phyloP scores from a whole-genome alignment of 2,113 vertebrate species.

The cat (Felis catus) region F.catus_Fca126_mat1.0 CM031424.1:38763001-38763500 shows the following conservation, averaged over 20 bases:
- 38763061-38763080: neutral
- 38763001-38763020: no score
- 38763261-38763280: neutral
- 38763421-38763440: neutral
- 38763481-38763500: neutral
- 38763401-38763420: neutral
- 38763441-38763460: neutral
- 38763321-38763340: neutral
- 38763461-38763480: neutral
- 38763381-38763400: neutral
- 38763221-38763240: neutral
- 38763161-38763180: neutral
- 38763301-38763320: neutral
- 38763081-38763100: neutral
- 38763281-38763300: neutral
- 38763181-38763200: neutral
- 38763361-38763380: neutral
- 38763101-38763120: neutral
- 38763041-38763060: neutral
- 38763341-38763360: neutral
- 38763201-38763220: neutral
- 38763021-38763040: no score
- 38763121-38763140: neutral
- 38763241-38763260: conserved; percentile 3
- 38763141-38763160: neutral